Evolutionary conservation across 2,113 vertebrate genomes (phyloP).

Genomic region (Lophochroa leadbeateri): DNA sequence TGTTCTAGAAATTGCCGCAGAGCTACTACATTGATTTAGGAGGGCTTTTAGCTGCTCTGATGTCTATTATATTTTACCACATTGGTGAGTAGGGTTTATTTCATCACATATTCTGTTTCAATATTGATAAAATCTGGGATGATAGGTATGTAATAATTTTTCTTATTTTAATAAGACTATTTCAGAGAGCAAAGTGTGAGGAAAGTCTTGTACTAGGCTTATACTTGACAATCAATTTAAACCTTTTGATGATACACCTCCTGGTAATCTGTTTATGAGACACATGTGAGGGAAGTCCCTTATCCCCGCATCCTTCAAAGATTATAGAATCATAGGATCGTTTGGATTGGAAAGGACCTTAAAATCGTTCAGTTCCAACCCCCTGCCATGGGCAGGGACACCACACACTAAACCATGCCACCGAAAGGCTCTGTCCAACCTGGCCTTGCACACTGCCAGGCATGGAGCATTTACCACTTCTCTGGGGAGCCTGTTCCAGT

Average conservation of each 20-base stretch:
- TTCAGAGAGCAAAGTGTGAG: slow-evolving; percentile 45
- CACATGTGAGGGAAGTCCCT: background rate
- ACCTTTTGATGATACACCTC: background rate
- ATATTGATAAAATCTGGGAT: slow-evolving; percentile 74
- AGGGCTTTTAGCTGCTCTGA: slow-evolving; percentile 64
- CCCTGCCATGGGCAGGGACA: background rate
- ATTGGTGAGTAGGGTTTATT: slow-evolving; percentile 72
- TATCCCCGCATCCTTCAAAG: background rate
- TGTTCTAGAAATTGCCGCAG: slow-evolving; percentile 71
- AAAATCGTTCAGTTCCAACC: background rate
- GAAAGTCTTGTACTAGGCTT: background rate
- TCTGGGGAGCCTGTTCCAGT: background rate
- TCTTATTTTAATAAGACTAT: slow-evolving; percentile 72
- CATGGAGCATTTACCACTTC: background rate
- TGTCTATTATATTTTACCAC: slow-evolving; percentile 77
- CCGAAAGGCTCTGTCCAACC: background rate
- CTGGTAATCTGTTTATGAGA: background rate
- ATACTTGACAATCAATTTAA: background rate
- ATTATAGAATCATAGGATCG: background rate
- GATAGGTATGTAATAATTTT: slow-evolving; percentile 69
- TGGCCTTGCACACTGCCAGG: background rate
- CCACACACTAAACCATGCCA: no score
- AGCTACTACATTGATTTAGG: slow-evolving; percentile 71
- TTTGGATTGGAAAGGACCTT: background rate
- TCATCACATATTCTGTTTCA: slow-evolving; percentile 71